These are phyloP conservation scores for Mustelus asterias DNA, from an alignment of 2,113 vertebrate genomes.

Conservation along the genomic window DNA sequence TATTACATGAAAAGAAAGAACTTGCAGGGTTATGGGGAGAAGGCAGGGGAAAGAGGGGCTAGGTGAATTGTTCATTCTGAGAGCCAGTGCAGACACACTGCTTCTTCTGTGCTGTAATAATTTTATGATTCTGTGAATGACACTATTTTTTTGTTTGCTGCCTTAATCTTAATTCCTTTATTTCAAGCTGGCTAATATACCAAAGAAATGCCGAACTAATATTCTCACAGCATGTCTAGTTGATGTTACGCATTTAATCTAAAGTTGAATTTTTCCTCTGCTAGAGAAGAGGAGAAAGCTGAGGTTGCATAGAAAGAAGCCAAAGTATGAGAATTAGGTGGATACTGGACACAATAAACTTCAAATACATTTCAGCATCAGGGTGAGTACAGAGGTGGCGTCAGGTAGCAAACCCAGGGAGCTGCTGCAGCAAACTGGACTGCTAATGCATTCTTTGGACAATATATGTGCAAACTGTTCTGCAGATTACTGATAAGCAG, in stretches of 20 bases:
- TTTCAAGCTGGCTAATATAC: background rate
- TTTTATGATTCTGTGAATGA: background rate
- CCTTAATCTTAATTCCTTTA: background rate
- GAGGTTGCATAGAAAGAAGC: background rate
- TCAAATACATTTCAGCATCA: slow-evolving; percentile 2
- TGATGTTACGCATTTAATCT: background rate
- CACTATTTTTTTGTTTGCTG: background rate
- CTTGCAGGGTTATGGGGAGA: background rate
- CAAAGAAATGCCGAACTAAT: background rate
- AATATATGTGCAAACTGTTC: slow-evolving; percentile 19
- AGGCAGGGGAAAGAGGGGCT: background rate
- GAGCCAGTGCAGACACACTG: background rate
- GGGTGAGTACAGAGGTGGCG: background rate
- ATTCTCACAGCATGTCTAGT: background rate
- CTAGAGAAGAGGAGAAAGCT: background rate
- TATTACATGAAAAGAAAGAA: background rate
- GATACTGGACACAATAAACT: background rate
- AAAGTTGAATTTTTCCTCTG: background rate
- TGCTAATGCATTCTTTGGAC: background rate
- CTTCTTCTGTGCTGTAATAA: background rate
- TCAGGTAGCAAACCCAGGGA: background rate
- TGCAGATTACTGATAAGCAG: slow-evolving; percentile 27
- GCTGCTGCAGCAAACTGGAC: background rate
- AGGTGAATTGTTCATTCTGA: background rate
- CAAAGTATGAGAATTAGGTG: background rate